Evolutionary conservation across 2,888 invertebrate species (phyloP), one percentile per base, ranked within the genome.

Genomic region (Hartigia nigra): DNA sequence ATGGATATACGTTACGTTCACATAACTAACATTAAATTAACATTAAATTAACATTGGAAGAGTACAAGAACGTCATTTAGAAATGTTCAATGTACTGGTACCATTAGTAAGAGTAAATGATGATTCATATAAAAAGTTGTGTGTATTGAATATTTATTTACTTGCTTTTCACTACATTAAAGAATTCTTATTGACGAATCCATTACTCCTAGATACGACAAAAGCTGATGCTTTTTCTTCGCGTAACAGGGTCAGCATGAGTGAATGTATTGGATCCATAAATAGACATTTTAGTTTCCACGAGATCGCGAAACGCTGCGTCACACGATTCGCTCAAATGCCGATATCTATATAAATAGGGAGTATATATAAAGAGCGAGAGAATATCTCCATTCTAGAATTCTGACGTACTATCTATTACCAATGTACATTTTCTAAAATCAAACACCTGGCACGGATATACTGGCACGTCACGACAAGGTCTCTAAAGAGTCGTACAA

Each of bases 291-390:
- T 55, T 31, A 77, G 37, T 74, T 74, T 77, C 55, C 4, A 37
- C 70, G 83, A 83, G 80, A 86, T 86, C 83, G 39, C 23, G 9
- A 23, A 55, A 55, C 77, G 72, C 74, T 81, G 79, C 82, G 82
- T 84, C 82, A 80, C 81, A 81, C 81, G 82, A 86, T 83, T 83
- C 82, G 84, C 83, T 84, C 83, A 84, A 86, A 85, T 85, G 84
- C 84, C 86, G 83, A 87, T 86, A 86, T 86, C 84, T 83, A 85
- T 84, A 86, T 84, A 82, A 80, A 77, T 76, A 76, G 82, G 81
- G 84, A 84, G 84, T 86, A 82, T 83, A 83, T 55, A 76, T 72
- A 31, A 34, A 69, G 5, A 76, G 23, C n/a, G n/a, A 9, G 12
- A 69, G 36, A 74, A n/a, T 74, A 55, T 23, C 39, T 39, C 39